Evolutionary conservation across 2,797 vertebrate genomes (phyloP).

Genomic region (Taeniopygia guttata): DNA sequence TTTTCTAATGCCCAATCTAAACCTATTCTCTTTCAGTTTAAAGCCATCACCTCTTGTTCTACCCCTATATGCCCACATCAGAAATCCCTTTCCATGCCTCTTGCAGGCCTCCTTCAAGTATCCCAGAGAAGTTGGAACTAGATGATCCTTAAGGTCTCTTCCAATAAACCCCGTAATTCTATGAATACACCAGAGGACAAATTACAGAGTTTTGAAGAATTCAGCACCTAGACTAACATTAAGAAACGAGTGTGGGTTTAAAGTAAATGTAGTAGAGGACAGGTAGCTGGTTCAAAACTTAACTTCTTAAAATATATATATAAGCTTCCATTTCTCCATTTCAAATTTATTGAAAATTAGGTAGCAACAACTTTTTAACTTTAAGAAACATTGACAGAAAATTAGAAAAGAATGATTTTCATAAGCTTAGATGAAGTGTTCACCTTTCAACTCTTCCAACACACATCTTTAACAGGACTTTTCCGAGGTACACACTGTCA

Average conservation of each 20-base stretch:
- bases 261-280: neutral
- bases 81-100: neutral
- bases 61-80: neutral
- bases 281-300: neutral
- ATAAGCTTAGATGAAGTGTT: neutral
- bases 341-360: neutral
- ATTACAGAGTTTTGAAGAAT: neutral
- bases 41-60: neutral
- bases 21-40: neutral
- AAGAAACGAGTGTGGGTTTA: neutral
- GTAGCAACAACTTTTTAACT: neutral
- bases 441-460: neutral
- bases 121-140: neutral
- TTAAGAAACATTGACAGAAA: neutral
- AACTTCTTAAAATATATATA: neutral
- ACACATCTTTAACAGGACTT: neutral
- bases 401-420: neutral
- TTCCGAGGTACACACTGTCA: neutral
- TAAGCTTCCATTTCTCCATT: neutral
- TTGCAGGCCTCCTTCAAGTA: neutral
- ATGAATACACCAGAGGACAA: neutral
- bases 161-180: neutral
- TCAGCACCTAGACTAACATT: neutral
- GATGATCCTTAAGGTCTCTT: neutral
- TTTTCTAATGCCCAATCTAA: neutral